Evolutionary conservation across 2,888 invertebrate genomes (phyloP).

Genomic region (Cepaea hortensis): DNA sequence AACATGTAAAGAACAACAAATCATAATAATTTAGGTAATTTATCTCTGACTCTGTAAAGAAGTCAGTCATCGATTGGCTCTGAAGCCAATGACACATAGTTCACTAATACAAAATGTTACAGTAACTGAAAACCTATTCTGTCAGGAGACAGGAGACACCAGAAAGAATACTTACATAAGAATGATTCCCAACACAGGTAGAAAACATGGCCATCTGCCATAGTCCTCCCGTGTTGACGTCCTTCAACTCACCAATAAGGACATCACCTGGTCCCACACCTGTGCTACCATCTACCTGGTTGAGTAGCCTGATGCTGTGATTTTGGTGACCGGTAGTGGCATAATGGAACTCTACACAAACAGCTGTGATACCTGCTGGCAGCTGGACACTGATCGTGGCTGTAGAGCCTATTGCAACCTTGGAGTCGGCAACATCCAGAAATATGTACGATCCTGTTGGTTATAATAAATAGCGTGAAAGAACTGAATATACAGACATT

Average conservation of each 20-base stretch:
- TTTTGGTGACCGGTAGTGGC: conserved; percentile 5
- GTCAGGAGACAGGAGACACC: too few species aligned
- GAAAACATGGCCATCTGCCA: conserved; percentile 3
- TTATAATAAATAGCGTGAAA: background rate
- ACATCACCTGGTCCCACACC: background rate
- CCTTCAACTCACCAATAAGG: background rate
- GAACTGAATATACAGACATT: background rate
- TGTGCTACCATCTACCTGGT: background rate
- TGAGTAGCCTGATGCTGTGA: conserved; percentile 2
- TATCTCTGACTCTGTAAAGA: too few species aligned
- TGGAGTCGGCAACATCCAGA: conserved; percentile 8
- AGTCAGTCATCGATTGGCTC: too few species aligned
- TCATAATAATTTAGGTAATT: too few species aligned
- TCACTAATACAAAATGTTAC: too few species aligned
- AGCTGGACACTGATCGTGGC: conserved; percentile 5
- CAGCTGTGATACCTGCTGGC: background rate
- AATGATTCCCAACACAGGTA: background rate
- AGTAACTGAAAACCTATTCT: too few species aligned
- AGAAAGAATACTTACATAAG: background rate
- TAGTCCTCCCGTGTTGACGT: background rate
- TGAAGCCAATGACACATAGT: too few species aligned
- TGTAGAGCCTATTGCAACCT: background rate
- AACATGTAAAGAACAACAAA: too few species aligned
- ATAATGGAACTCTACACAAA: conserved; percentile 37
- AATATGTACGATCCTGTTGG: conserved; percentile 19